These are phyloP conservation scores for Ploceus nigricollis DNA, from an alignment of 2,113 vertebrate genomes.

Conservation along the genomic window DNA sequence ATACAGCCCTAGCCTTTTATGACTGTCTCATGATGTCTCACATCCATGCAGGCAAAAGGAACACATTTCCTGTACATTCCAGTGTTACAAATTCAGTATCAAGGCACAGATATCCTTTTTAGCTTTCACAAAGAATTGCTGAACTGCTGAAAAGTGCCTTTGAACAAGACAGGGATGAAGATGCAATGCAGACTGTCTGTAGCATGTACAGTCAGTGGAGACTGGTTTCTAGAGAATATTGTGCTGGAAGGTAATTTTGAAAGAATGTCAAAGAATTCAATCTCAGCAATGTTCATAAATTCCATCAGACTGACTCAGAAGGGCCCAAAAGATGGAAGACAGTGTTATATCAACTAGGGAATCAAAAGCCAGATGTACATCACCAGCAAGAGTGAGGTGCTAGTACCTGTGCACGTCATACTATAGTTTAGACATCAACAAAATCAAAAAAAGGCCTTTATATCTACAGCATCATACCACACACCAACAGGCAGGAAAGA, in stretches of 20 bases:
- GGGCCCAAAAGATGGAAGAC: background rate
- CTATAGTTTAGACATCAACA: background rate
- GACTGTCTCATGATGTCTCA: background rate
- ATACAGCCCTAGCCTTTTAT: background rate
- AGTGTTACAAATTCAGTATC: background rate
- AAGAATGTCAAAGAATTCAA: constrained; percentile 11
- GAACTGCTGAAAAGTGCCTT: constrained; percentile 42
- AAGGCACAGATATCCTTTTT: constrained; percentile 13
- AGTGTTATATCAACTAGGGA: background rate
- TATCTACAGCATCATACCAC: background rate
- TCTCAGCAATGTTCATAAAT: background rate
- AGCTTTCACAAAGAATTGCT: constrained; percentile 29
- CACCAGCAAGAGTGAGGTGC: background rate
- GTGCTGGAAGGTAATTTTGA: constrained; percentile 30
- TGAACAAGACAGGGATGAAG: constrained; percentile 35
- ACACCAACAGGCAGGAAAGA: background rate
- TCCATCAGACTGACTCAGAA: background rate
- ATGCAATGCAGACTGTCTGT: background rate
- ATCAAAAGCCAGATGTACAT: background rate
- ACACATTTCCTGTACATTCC: background rate
- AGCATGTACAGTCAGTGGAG: background rate
- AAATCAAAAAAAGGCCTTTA: background rate
- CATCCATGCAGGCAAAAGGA: background rate
- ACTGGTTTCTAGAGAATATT: background rate
- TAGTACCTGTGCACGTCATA: background rate